A percentile compares a stretch with the other conserved stretches of the same genome.
Conservation (phyloP, 2,113 vertebrate species). For the Antechinus stuartii region DNA sequence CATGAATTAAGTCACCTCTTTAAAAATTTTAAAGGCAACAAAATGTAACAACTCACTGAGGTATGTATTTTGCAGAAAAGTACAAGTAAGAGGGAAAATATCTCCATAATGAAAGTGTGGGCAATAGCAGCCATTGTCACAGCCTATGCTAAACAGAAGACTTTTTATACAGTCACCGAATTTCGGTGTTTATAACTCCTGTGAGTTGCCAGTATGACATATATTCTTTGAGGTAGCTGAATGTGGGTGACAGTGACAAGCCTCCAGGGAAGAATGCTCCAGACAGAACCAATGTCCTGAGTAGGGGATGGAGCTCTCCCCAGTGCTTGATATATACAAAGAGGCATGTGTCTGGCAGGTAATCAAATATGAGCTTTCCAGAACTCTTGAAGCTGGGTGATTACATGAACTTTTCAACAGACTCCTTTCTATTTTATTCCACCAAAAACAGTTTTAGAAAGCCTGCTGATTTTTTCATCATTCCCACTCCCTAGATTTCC, state of each 20-base stretch:
- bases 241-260: slow-evolving; percentile 61
- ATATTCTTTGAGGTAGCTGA: slow-evolving; percentile 75
- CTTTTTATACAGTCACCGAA: slow-evolving; percentile 60
- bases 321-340: neutral
- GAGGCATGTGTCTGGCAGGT: neutral
- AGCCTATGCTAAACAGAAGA: slow-evolving; percentile 61
- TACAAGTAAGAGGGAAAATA: slow-evolving; percentile 57
- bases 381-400: neutral
- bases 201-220: slow-evolving; percentile 83
- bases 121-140: slow-evolving; percentile 58
- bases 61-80: slow-evolving; percentile 39
- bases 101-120: slow-evolving; percentile 65
- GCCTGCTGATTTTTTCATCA: neutral
- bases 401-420: neutral
- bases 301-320: neutral
- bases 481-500: neutral
- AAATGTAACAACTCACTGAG: slow-evolving; percentile 4
- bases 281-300: slow-evolving; percentile 51
- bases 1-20: slow-evolving; percentile 5
- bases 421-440: neutral
- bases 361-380: neutral
- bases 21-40: slow-evolving; percentile 18
- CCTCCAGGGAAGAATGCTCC: slow-evolving; percentile 60
- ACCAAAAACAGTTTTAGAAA: neutral
- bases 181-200: slow-evolving; percentile 69